These are phyloP conservation scores for Ladona fulva DNA, from an alignment of 1,140 invertebrate species.

Conservation along the genomic window DNA sequence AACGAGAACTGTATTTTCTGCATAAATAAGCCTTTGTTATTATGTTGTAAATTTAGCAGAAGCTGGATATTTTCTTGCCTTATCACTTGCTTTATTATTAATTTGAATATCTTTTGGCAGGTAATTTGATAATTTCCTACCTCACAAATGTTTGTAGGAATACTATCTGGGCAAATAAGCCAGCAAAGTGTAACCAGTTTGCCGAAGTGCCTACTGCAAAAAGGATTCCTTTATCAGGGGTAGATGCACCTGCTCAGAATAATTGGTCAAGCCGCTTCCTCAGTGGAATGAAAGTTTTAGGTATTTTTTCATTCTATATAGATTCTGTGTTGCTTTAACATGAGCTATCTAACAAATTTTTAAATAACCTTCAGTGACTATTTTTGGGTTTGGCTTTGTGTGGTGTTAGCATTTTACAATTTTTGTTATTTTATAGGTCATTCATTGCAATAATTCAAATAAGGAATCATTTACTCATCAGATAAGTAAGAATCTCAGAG, in stretches of 20 bases:
- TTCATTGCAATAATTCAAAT: neutral
- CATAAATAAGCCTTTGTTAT: too few relatives aligned
- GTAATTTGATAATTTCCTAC: neutral
- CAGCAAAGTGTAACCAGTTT: neutral
- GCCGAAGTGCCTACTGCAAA: neutral
- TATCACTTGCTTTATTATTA: too few relatives aligned
- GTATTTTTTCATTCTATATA: neutral
- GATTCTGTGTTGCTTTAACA: neutral
- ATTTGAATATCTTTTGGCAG: too few relatives aligned
- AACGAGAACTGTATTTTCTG: too few relatives aligned
- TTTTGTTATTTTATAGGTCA: slow-evolving; percentile 4
- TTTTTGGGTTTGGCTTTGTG: neutral
- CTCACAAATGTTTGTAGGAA: neutral
- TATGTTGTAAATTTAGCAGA: too few relatives aligned
- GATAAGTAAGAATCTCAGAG: neutral
- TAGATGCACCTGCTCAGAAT: neutral
- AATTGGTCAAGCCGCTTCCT: neutral
- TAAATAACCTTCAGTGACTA: neutral
- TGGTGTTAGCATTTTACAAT: neutral
- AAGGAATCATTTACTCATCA: neutral
- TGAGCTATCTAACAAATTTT: neutral
- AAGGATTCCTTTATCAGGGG: neutral
- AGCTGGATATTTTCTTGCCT: too few relatives aligned
- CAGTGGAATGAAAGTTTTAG: neutral
- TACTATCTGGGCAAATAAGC: neutral